These are phyloP conservation scores for Equus quagga DNA, from an alignment of 2,113 vertebrate species.

Conservation along the genomic window DNA sequence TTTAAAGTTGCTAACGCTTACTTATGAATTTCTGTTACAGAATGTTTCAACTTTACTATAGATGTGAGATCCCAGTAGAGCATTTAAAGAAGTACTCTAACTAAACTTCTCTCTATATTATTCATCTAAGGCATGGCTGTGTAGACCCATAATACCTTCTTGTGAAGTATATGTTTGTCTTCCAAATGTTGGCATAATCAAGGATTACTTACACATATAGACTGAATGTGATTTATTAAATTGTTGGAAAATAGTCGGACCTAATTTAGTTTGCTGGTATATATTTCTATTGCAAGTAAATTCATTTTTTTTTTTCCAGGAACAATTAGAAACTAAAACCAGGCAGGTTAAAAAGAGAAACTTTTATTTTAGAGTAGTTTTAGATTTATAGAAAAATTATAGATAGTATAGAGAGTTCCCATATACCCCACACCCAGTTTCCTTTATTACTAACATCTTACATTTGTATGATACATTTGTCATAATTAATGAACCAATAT, in stretches of 20 bases:
- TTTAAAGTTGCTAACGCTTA: not conserved
- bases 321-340: not conserved
- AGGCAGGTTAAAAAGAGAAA: not conserved
- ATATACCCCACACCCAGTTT: not conserved
- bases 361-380: not conserved
- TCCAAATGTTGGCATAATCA: not conserved
- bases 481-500: not conserved
- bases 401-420: not conserved
- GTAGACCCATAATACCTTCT: not conserved
- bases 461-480: not conserved
- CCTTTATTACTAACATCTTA: not conserved
- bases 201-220: not conserved
- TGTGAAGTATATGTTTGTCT: not conserved
- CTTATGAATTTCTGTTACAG: not conserved
- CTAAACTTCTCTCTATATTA: not conserved
- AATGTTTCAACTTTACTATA: not conserved
- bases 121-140: not conserved
- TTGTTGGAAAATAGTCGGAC: not conserved
- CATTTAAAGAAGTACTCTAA: constrained; percentile 5
- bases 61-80: not conserved
- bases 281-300: not conserved
- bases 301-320: not conserved
- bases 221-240: not conserved
- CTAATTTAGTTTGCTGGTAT: not conserved
- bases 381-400: not conserved